Percentiles rank a stretch among this genome's conserved stretches.
Evolutionary conservation across 2,113 vertebrate species (phyloP).

Genomic region (Recurvirostra avosetta): DNA sequence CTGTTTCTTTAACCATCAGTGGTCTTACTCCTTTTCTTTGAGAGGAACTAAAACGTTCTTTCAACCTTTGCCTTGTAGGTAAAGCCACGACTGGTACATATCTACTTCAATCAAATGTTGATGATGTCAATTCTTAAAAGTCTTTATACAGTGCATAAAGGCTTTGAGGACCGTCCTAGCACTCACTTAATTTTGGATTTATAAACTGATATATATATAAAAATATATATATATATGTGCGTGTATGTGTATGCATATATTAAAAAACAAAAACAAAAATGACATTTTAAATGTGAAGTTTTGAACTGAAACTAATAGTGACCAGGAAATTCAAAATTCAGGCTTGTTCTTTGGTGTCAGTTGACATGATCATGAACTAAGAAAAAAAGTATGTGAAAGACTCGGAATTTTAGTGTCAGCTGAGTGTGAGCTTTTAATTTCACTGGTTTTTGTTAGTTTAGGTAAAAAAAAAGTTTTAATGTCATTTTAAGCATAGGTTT

Average conservation of each 20-base stretch:
- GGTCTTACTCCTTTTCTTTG: constrained; percentile 24
- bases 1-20: not conserved
- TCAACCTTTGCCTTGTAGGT: constrained; percentile 40
- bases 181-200: constrained; percentile 4
- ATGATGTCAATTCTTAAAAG: constrained; percentile 55
- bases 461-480: not conserved
- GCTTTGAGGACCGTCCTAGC: not conserved
- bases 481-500: not conserved
- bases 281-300: constrained; percentile 7
- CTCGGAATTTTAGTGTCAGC: not conserved
- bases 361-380: not conserved
- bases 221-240: not conserved
- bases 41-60: not conserved
- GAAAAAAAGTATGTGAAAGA: not conserved
- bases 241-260: not conserved
- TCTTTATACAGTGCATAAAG: constrained; percentile 12
- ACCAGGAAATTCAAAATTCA: constrained; percentile 40
- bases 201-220: not conserved
- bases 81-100: constrained; percentile 32
- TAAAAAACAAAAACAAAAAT: not conserved
- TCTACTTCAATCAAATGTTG: constrained; percentile 27
- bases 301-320: constrained; percentile 1
- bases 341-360: not conserved
- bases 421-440: constrained; percentile 22
- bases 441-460: constrained; percentile 25